Base-by-base conservation (phyloP, 2,888 invertebrate species). In the Acrobasis repandana region DNA sequence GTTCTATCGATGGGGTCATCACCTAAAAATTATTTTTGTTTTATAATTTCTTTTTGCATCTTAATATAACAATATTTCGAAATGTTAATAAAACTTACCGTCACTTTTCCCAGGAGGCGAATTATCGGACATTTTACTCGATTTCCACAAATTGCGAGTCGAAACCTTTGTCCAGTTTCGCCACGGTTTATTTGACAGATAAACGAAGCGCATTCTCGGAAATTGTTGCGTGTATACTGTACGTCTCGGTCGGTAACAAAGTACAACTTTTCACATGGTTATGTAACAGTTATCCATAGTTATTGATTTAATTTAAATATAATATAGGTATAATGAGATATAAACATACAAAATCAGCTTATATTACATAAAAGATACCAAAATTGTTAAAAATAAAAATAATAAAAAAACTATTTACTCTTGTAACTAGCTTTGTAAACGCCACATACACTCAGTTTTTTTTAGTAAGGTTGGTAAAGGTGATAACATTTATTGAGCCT, bases 71-170 rank as follows among this genome's bases (percentile, higher is more conserved):
- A 54, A 36, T 16, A 5, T 11, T 8, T 34, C 38, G 56, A 48
- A 60, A 43, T 43, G 47, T 60, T 34, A 51, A 51, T 50, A 60
- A 58, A 65, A 73, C 83, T 79, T 69, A 91, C 91, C 88, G 69
- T 87, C 83, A 70, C 87, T 90, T 59, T 85, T 88, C 62, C 90
- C 89, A 16, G 90, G 90, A 34, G 92, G 88, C 28, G 89, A 85
- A 86, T 90, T 90, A 67, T 85, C 83, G 60, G 91, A 91, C 91
- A 92, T 92, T 83, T 82, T 87, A 68, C 71, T 76, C 72, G 80
- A 81, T 85, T 80, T 77, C 74, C 76, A 72, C 71, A 74, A 83
- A 88, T 83, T 90, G 77, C 87, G 88, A 86, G 81, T 84, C 70
- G 75, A 74, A 84, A 82, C 74, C 81, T 83, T 88, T 83, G 83